These are phyloP conservation scores for Druceiella hillmani DNA, from an alignment of 2,888 invertebrate species.

Conservation along the genomic window DNA sequence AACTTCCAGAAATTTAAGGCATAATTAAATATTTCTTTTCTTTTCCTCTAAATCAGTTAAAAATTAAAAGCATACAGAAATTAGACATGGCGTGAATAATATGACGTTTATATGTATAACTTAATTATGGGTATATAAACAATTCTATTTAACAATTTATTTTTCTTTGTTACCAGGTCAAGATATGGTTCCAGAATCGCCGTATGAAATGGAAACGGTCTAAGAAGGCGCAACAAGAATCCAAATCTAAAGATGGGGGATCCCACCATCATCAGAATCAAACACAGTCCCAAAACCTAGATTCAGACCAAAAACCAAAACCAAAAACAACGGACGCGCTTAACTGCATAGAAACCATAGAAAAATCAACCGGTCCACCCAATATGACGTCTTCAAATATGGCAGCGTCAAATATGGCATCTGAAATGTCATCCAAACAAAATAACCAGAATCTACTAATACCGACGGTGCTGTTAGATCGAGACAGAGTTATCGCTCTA, in stretches of 20 bases:
- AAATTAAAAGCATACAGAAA: too few species aligned
- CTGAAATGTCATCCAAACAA: constrained; percentile 33
- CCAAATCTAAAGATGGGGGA: constrained; percentile 51
- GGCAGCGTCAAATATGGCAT: constrained; percentile 45
- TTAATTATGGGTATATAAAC: too few species aligned
- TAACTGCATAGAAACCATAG: too few species aligned
- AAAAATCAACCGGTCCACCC: too few species aligned
- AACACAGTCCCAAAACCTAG: constrained; percentile 39
- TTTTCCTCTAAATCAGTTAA: too few species aligned
- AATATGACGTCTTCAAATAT: constrained; percentile 16
- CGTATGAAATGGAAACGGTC: constrained; percentile 99
- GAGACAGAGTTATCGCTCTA: constrained; percentile 46
- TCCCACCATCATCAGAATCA: constrained; percentile 33
- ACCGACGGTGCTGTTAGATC: constrained; percentile 35
- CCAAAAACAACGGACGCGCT: too few species aligned
- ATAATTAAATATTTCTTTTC: too few species aligned
- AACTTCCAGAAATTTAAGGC: too few species aligned
- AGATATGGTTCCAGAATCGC: constrained; percentile 98
- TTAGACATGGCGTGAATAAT: too few species aligned
- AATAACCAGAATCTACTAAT: constrained; percentile 11
- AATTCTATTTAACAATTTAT: too few species aligned
- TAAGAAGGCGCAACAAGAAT: constrained; percentile 91
- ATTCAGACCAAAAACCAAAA: too few species aligned
- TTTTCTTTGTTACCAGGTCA: constrained; percentile 62
- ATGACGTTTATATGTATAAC: too few species aligned